Evolutionary conservation across 2,888 invertebrate species (phyloP).

Genomic region (Copidosoma aretas): DNA sequence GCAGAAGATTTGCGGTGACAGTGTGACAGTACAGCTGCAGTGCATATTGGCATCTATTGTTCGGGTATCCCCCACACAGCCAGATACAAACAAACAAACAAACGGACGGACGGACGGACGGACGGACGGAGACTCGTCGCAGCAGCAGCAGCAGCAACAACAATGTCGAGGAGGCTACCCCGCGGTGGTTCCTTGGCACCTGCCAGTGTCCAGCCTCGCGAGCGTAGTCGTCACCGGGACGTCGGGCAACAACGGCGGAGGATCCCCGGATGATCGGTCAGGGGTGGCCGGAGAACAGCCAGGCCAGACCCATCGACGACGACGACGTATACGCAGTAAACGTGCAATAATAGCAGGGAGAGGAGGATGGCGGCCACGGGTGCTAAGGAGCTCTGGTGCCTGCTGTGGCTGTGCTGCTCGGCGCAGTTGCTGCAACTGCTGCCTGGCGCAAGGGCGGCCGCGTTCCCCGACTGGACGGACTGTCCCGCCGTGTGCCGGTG

Average conservation of each 20-base stretch:
- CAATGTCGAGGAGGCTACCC: neutral
- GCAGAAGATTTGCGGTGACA: no score
- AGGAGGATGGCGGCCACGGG: neutral
- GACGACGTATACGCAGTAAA: no score
- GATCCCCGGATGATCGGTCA: neutral
- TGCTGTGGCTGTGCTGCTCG: constrained; percentile 51
- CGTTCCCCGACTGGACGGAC: constrained; percentile 83
- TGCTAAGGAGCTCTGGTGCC: neutral
- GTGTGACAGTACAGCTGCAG: no score
- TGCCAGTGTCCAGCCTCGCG: neutral
- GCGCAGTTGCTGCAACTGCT: constrained; percentile 55
- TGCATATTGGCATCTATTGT: no score
- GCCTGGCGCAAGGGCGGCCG: constrained; percentile 57
- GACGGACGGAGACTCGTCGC: no score
- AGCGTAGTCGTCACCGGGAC: no score
- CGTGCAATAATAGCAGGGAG: neutral
- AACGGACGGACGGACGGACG: no score
- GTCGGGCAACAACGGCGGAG: neutral
- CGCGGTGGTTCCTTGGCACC: neutral
- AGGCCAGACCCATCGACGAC: no score
- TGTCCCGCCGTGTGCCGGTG: constrained; percentile 87
- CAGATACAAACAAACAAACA: no score
- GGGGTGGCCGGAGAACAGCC: no score
- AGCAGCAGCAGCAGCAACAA: neutral
- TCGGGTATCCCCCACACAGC: no score